Evolutionary conservation across 2,797 vertebrate genomes (phyloP).

Genomic region (Podarcis lilfordi): DNA sequence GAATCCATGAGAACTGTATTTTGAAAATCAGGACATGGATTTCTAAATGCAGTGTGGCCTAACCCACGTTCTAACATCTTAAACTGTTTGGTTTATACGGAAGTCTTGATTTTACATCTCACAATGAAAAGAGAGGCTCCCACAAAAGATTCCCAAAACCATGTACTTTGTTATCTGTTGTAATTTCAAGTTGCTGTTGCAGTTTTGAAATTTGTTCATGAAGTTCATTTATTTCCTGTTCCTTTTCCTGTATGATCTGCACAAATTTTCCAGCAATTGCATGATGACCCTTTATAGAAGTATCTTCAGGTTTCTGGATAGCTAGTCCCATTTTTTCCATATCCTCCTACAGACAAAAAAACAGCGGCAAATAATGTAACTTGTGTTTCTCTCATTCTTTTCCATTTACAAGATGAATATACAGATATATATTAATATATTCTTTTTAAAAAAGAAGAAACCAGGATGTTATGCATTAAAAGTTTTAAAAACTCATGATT

Average conservation of each 20-base stretch:
- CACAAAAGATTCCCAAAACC: slow-evolving; percentile 39
- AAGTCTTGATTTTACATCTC: not conserved
- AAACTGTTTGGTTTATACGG: not conserved
- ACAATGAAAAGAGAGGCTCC: not conserved
- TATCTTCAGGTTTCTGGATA: slow-evolving; percentile 69
- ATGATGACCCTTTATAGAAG: slow-evolving; percentile 77
- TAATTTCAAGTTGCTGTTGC: slow-evolving; percentile 83
- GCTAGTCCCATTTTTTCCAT: slow-evolving; percentile 73
- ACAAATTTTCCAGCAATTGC: slow-evolving; percentile 84
- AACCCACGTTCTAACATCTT: not conserved
- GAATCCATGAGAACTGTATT: not conserved
- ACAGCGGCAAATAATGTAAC: not conserved
- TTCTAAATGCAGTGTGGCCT: not conserved
- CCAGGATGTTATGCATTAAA: not conserved
- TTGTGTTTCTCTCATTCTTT: slow-evolving; percentile 21
- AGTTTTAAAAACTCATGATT: not conserved
- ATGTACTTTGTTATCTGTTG: slow-evolving; percentile 89
- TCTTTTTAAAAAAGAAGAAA: not conserved
- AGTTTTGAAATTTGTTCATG: slow-evolving; percentile 90
- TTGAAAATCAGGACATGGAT: not conserved
- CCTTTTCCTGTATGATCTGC: slow-evolving; percentile 90
- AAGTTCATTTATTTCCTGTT: slow-evolving; percentile 88
- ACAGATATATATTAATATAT: not conserved
- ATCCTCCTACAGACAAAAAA: slow-evolving; percentile 75
- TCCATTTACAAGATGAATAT: slow-evolving; percentile 4